phyloP scores from a whole-genome alignment of 2,113 vertebrate genomes.

The Amazona guildingii region DNA sequence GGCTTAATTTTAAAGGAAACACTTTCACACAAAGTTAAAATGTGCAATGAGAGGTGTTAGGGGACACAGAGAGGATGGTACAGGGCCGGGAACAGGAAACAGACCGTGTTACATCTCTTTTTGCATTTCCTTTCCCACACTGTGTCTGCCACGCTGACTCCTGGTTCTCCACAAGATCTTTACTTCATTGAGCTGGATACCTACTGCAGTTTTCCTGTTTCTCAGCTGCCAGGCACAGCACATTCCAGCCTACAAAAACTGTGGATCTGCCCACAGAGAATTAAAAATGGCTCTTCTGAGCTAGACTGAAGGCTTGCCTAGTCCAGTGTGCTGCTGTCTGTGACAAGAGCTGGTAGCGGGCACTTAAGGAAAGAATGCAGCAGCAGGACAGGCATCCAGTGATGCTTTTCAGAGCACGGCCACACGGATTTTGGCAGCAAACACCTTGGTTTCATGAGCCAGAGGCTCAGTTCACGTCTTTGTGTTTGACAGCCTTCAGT shows the following conservation, averaged over 20 bases:
- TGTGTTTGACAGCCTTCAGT: conserved; percentile 5
- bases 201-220: not conserved
- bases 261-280: not conserved
- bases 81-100: not conserved
- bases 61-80: not conserved
- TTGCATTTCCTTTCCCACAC: not conserved
- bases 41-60: not conserved
- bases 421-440: not conserved
- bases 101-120: not conserved
- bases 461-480: conserved; percentile 3
- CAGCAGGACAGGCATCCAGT: not conserved
- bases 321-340: not conserved
- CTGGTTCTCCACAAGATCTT: not conserved
- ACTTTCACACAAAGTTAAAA: not conserved
- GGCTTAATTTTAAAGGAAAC: not conserved
- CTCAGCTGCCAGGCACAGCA: not conserved
- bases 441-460: not conserved
- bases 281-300: not conserved
- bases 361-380: not conserved
- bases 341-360: not conserved
- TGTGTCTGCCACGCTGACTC: not conserved
- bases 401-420: not conserved
- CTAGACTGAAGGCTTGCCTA: not conserved
- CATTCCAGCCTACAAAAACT: not conserved
- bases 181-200: not conserved